Percentiles rank a stretch among this genome's conserved stretches.
Conservation (phyloP, 2,797 vertebrate genomes). For the Octomys mimax region DNA sequence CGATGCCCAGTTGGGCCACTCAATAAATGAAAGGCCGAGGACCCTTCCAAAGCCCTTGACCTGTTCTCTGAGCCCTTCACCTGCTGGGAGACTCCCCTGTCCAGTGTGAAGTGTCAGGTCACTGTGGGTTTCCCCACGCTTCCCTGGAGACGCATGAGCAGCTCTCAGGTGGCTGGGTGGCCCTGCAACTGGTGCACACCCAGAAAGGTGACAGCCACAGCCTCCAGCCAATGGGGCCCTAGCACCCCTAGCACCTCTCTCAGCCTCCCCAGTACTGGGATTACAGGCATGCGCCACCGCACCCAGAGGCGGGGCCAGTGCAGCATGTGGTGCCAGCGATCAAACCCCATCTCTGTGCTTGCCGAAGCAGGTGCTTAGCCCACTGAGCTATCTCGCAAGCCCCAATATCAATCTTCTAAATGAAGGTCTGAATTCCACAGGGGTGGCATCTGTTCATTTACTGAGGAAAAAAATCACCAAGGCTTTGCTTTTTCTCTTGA, state of each 20-base stretch:
- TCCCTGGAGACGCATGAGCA: not conserved
- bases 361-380: too few relatives aligned
- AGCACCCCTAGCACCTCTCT: fast-evolving
- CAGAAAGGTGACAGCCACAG: fast-evolving
- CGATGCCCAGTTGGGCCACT: fast-evolving
- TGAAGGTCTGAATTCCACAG: not conserved
- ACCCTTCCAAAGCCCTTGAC: fast-evolving
- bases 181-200: fast-evolving
- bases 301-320: too few relatives aligned
- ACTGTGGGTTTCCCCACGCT: not conserved
- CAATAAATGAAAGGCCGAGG: not conserved
- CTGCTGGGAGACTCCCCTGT: fast-evolving
- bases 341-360: too few relatives aligned
- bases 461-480: not conserved
- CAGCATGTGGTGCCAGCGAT: too few relatives aligned
- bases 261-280: too few relatives aligned
- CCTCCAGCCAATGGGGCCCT: too few relatives aligned
- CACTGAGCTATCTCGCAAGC: too few relatives aligned
- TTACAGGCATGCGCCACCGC: too few relatives aligned
- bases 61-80: fast-evolving
- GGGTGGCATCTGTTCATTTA: not conserved
- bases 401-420: not conserved
- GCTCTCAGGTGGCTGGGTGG: not conserved
- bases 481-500: not conserved
- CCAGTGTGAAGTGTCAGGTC: not conserved